A percentile compares a stretch with the other conserved stretches of the same genome.
phyloP scores from a whole-genome alignment of 2,888 invertebrate species.

The Plebejus anna region DNA sequence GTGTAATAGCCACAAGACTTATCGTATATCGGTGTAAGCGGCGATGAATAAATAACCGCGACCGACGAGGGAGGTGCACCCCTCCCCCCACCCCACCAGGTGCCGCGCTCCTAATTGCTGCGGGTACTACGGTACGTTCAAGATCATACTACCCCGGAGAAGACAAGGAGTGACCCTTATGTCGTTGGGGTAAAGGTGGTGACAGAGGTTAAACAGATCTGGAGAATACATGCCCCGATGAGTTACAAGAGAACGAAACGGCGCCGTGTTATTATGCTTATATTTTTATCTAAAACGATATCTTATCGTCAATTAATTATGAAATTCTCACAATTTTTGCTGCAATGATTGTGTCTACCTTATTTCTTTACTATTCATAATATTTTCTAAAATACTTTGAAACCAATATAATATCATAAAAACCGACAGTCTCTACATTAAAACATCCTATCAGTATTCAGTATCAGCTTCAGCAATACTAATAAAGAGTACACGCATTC shows the following conservation, averaged over 20 bases:
- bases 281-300: not conserved
- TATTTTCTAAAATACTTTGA: no score
- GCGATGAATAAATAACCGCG: slow-evolving; percentile 40
- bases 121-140: slow-evolving; percentile 39
- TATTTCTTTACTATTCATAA: no score
- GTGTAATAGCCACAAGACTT: slow-evolving; percentile 19
- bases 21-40: slow-evolving; percentile 19
- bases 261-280: not conserved
- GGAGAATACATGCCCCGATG: not conserved
- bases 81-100: slow-evolving; percentile 28
- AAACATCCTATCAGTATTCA: not conserved
- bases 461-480: not conserved
- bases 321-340: no score
- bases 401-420: no score
- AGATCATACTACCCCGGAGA: not conserved
- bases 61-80: slow-evolving; percentile 31
- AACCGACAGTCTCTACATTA: no score
- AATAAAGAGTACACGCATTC: not conserved
- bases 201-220: not conserved
- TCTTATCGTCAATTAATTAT: slow-evolving; percentile 21
- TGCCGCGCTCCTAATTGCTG: slow-evolving; percentile 44
- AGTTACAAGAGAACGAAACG: not conserved
- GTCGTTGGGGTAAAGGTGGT: not conserved
- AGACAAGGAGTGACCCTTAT: not conserved
- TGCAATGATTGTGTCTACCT: no score